These are phyloP conservation scores for Nymphalis io DNA, from an alignment of 1,140 invertebrate species.

Conservation along the genomic window DNA sequence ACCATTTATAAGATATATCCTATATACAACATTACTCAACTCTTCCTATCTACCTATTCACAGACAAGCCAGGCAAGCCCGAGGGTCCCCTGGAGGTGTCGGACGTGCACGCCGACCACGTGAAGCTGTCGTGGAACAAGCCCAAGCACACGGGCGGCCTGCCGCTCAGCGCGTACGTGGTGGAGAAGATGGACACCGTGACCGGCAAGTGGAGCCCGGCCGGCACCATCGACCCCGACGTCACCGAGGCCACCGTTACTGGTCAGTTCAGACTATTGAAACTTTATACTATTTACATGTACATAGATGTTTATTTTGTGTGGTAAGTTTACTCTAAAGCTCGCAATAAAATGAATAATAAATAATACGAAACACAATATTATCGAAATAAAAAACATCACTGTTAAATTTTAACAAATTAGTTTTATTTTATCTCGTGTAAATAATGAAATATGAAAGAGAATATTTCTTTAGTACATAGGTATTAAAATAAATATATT, in stretches of 20 bases:
- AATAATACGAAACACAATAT: no score
- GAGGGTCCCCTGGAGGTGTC: conserved; percentile 96
- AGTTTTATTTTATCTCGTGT: no score
- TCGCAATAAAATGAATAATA: no score
- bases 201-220: conserved; percentile 94
- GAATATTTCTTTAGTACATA: not conserved
- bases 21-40: not conserved
- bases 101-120: conserved; percentile 96
- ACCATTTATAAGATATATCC: no score
- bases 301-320: not conserved
- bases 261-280: conserved; percentile 54
- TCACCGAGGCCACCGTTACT: conserved; percentile 92
- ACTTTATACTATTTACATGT: not conserved
- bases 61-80: conserved; percentile 96
- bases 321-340: no score
- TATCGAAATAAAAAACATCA: no score
- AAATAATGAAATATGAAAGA: no score
- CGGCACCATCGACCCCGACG: conserved; percentile 92
- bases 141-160: conserved; percentile 97
- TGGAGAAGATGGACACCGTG: conserved; percentile 95
- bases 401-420: no score
- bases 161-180: conserved; percentile 92
- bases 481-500: not conserved
- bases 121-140: conserved; percentile 97
- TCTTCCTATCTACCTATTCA: not conserved